Base-by-base conservation (phyloP, 2,888 invertebrate species). In the Noctua fimbriata region DNA sequence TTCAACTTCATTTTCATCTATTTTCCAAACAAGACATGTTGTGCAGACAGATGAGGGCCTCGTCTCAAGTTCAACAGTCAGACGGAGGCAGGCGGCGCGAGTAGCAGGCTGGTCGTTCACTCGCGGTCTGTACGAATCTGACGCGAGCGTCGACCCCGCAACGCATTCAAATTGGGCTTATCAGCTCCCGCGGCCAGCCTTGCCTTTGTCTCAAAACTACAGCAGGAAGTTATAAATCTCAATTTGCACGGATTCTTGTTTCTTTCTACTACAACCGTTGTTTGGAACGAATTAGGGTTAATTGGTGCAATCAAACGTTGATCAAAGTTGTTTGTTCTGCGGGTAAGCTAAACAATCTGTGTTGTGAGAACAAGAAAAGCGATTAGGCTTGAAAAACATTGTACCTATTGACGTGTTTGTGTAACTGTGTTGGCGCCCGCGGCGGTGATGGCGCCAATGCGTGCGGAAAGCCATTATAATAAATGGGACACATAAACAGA, bases 401-500 rank as follows among this genome's bases (percentile, higher is more conserved):
- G 28, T 77, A 36, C 24, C 5, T 76, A 84, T 76, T 79, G 79
- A 63, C 41, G 75, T 85, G 83, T 82, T 89, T 89, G 82, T 84
- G 78, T 76, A 69, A 77, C 58, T 66, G 74, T 69, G 69, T 63
- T 49, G 72, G 32, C 24, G 67, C 74, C 47, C 74, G 66, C 47
- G 65, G 66, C 36, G 69, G 21, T 32, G 70, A 44, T 73, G 80
- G 83, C 80, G 79, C 80, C 81, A 73, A 69, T 82, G 79, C 76
- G 73, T 70, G 79, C 79, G 79, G 78, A 81, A 79, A 88, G 82
- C 81, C 79, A 81, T 80, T 81, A 82, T 89, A 78, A 72, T 82
- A 90, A 90, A 87, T 91, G 86, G 90, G 77, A 87, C 91, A 88
- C 79, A 88, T 89, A 89, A 91, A 91, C 89, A 90, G 73, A 83